A percentile compares a stretch with the other conserved stretches of the same genome.
Conservation (phyloP, 2,797 vertebrate genomes). For the Aselliscus stoliczkanus region DNA sequence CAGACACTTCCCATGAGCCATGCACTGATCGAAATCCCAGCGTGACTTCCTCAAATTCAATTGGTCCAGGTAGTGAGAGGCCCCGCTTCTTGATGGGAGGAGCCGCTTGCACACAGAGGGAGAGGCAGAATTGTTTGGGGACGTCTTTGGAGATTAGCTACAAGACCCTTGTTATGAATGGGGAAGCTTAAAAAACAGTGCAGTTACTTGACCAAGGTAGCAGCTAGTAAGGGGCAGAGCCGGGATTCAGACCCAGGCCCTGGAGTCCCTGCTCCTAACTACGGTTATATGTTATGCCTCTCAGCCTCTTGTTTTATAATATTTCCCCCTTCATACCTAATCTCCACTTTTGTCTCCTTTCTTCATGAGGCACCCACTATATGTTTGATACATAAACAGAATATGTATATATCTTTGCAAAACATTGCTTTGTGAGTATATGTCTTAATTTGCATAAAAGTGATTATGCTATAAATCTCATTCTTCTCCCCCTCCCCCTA, state of each 20-base stretch:
- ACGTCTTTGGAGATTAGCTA: not conserved
- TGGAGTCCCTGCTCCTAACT: not conserved
- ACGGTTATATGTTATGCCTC: not conserved
- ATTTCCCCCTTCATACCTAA: not conserved
- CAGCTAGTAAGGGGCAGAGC: not conserved
- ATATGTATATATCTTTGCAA: not conserved
- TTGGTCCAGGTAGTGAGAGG: not conserved
- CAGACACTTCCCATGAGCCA: not conserved
- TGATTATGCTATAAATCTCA: not conserved
- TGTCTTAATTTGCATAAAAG: not conserved
- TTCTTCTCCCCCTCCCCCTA: not conserved
- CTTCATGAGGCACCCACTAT: not conserved
- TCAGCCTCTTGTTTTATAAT: not conserved
- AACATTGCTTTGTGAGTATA: not conserved
- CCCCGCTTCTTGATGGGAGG: not conserved
- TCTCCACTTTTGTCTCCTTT: not conserved
- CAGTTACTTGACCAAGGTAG: not conserved
- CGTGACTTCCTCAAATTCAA: not conserved
- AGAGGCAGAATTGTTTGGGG: not conserved
- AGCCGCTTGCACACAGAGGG: rapidly evolving
- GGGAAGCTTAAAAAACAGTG: not conserved
- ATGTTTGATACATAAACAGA: not conserved
- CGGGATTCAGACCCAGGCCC: not conserved
- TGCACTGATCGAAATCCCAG: rapidly evolving
- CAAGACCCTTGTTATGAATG: not conserved